Evolutionary conservation across 2,888 invertebrate genomes (phyloP).

Genomic region (Polyommatus iphigenia): DNA sequence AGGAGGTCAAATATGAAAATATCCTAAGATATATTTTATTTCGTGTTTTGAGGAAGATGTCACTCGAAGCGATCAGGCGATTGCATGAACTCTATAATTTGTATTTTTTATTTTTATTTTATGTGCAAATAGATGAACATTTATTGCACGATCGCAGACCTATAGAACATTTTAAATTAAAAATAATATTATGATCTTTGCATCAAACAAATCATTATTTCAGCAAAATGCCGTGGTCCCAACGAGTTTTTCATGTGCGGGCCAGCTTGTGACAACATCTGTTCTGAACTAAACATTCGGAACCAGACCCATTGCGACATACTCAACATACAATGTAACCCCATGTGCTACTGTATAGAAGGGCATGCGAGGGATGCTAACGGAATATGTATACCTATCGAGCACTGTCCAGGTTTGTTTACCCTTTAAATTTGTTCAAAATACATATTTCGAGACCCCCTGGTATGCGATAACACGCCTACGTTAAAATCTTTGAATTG

Average conservation of each 20-base stretch:
- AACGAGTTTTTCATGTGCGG: constrained; percentile 36
- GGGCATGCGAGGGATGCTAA: constrained; percentile 39
- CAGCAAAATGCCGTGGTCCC: constrained; percentile 35
- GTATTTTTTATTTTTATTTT: too few relatives aligned
- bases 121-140: not conserved
- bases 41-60: too few relatives aligned
- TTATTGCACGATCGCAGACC: too few relatives aligned
- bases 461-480: not conserved
- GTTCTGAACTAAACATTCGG: constrained; percentile 29
- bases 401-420: constrained; percentile 3
- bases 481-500: too few relatives aligned
- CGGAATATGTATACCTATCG: constrained; percentile 42
- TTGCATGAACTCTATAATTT: too few relatives aligned
- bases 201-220: constrained; percentile 1
- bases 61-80: too few relatives aligned
- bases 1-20: not conserved
- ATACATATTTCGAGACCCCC: too few relatives aligned
- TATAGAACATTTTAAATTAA: not conserved
- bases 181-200: not conserved
- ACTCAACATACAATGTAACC: constrained; percentile 43
- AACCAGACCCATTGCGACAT: constrained; percentile 37
- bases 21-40: too few relatives aligned
- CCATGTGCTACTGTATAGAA: constrained; percentile 50
- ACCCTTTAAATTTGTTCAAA: not conserved
- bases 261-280: constrained; percentile 35